Conservation (phyloP, 2,888 invertebrate genomes). For the Noctua comes region DNA sequence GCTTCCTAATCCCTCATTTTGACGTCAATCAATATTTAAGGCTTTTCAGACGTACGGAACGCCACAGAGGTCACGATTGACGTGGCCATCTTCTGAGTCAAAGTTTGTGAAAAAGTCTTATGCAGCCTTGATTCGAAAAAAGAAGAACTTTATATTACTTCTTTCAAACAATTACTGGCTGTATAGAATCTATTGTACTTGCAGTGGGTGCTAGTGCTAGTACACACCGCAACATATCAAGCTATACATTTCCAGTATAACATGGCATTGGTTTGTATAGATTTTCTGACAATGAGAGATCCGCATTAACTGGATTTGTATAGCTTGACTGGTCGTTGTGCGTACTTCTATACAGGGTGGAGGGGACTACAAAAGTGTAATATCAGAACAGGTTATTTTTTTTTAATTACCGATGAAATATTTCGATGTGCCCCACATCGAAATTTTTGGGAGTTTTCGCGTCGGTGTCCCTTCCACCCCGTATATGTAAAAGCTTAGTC, state of each 20-base stretch:
- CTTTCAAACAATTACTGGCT: neutral
- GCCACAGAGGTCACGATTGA: neutral
- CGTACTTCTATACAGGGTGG: no score
- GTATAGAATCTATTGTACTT: neutral
- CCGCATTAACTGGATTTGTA: no score
- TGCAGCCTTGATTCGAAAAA: neutral
- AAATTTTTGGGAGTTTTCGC: no score
- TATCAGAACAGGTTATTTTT: no score
- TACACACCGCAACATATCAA: neutral
- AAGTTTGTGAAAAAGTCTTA: neutral
- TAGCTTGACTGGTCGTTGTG: no score
- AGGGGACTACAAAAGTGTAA: no score
- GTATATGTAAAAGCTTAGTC: neutral
- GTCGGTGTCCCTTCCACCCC: no score
- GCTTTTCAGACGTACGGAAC: neutral
- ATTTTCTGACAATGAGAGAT: no score
- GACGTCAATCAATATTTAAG: neutral
- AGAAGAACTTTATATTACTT: neutral
- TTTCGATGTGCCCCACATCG: no score
- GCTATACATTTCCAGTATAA: no score
- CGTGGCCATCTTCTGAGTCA: neutral
- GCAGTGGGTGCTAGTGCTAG: neutral
- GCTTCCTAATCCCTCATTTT: neutral
- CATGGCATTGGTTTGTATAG: no score
- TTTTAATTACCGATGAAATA: no score